Conservation (phyloP, 2,113 vertebrate genomes). For the Gallinago undulata region DNA sequence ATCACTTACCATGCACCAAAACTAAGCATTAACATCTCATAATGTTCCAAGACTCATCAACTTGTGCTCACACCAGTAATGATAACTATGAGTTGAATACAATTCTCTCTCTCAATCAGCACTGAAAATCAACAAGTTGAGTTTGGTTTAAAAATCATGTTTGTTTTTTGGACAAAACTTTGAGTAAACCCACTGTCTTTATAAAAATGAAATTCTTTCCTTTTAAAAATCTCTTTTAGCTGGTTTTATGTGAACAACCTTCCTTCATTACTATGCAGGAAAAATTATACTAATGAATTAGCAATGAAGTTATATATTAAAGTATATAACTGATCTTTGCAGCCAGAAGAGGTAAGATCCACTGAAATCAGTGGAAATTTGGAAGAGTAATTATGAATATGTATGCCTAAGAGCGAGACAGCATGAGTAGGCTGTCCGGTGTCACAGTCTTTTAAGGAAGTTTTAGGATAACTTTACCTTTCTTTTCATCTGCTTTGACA, state of each 20-base stretch:
- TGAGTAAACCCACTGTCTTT: background rate
- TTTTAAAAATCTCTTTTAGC: background rate
- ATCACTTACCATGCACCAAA: background rate
- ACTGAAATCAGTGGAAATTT: background rate
- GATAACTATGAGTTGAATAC: background rate
- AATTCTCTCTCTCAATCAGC: background rate
- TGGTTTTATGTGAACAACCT: background rate
- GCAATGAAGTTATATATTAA: background rate
- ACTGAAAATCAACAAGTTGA: background rate
- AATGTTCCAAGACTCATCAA: background rate
- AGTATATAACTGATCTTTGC: background rate
- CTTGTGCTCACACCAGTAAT: background rate
- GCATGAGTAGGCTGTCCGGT: background rate
- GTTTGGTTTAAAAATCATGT: background rate
- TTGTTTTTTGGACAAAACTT: background rate
- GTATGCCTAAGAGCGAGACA: background rate
- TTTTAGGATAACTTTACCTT: conserved; percentile 65
- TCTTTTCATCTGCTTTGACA: conserved; percentile 79
- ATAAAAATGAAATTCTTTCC: background rate
- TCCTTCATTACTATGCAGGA: background rate
- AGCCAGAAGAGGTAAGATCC: background rate
- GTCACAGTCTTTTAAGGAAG: background rate
- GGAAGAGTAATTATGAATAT: background rate
- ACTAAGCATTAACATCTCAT: background rate
- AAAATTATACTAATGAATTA: background rate